These are phyloP conservation scores for Athalia circularis DNA, from an alignment of 2,888 invertebrate species.

Conservation along the genomic window DNA sequence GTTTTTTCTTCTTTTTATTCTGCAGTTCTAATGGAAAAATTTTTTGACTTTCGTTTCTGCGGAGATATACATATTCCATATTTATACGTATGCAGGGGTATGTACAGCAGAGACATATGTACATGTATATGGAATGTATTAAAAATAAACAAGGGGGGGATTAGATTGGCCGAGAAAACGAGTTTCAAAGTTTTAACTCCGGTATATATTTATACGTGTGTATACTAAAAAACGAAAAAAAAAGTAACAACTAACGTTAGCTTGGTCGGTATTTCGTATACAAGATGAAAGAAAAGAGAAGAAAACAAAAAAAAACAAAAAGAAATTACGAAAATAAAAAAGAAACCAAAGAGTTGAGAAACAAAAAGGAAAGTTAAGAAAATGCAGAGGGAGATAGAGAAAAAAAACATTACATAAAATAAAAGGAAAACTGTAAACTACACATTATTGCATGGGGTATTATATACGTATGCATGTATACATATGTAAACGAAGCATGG, in stretches of 20 bases:
- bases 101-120: too few species aligned
- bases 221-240: too few species aligned
- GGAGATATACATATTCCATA: too few species aligned
- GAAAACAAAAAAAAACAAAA: too few species aligned
- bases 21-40: too few species aligned
- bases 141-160: constrained; percentile 2
- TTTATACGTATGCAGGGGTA: too few species aligned
- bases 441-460: too few species aligned
- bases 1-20: background rate
- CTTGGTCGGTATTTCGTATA: background rate
- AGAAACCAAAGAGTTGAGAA: constrained; percentile 7
- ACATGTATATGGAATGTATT: constrained; percentile 7
- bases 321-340: background rate
- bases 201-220: background rate
- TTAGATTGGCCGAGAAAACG: constrained; percentile 35
- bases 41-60: too few species aligned
- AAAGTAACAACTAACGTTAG: too few species aligned
- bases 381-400: background rate
- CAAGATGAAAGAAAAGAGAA: background rate
- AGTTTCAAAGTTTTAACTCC: constrained; percentile 25
- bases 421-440: background rate
- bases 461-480: too few species aligned
- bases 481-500: too few species aligned
- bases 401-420: background rate
- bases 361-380: background rate